Evolutionary conservation across 2,113 vertebrate species (phyloP).

Genomic region (Percopsis transmontana): DNA sequence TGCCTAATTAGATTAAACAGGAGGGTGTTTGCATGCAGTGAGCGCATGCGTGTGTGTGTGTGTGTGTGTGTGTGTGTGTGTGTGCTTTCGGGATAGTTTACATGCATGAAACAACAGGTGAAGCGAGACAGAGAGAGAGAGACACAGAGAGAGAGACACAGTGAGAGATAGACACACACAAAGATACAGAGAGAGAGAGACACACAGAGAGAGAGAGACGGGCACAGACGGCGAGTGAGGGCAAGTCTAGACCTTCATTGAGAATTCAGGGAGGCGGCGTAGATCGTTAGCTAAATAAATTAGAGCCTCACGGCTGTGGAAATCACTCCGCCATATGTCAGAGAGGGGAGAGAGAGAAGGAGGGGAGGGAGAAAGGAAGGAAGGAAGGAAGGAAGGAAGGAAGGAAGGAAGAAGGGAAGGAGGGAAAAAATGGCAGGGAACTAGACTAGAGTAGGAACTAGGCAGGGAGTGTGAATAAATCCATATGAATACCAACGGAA

Average conservation of each 20-base stretch:
- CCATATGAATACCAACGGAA: conserved; percentile 54
- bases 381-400: conserved; percentile 1
- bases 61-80: conserved; percentile 18
- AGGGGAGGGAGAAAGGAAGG: conserved; percentile 1
- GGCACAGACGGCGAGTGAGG: conserved; percentile 25
- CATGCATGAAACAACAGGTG: conserved; percentile 68
- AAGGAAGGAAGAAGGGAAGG: conserved; percentile 24
- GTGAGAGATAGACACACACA: not conserved
- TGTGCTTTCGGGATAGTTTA: conserved; percentile 22
- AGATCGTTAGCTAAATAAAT: conserved; percentile 78
- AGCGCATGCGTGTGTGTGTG: conserved; percentile 2
- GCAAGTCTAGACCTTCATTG: conserved; percentile 63
- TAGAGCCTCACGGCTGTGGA: conserved; percentile 72
- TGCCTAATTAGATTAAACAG: conserved; percentile 67
- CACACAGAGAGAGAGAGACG: conserved; percentile 21
- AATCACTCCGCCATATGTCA: conserved; percentile 74
- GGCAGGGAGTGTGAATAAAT: conserved; percentile 66
- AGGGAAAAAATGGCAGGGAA: conserved; percentile 55
- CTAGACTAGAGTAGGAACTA: no score
- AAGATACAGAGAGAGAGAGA: conserved; percentile 3
- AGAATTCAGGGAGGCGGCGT: conserved; percentile 69
- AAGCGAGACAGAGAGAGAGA: not conserved
- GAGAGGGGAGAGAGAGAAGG: conserved; percentile 22
- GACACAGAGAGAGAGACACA: not conserved
- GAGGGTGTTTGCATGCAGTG: not conserved